Conservation (phyloP, 2,113 vertebrate genomes). For the Oreotrochilus melanogaster region DNA sequence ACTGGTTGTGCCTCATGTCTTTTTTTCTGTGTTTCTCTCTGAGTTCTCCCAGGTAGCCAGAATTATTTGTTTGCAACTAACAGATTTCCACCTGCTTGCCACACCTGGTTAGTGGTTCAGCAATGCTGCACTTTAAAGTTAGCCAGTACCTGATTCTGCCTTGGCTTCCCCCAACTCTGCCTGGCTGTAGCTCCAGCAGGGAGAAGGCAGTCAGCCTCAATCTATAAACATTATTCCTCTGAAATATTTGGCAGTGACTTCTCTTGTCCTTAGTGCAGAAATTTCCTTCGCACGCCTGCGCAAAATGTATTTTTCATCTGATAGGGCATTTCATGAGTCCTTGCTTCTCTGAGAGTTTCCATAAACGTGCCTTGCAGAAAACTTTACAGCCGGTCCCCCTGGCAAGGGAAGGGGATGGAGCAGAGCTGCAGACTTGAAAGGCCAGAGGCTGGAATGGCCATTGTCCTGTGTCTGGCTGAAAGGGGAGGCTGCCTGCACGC, state of each 20-base stretch:
- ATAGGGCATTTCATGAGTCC: not conserved
- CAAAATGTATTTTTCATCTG: slow-evolving; percentile 33
- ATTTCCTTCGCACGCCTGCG: slow-evolving; percentile 9
- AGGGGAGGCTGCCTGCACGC: not conserved
- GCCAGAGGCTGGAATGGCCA: not conserved
- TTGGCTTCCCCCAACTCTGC: not conserved
- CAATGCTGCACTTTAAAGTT: not conserved
- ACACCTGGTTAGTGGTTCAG: slow-evolving; percentile 7
- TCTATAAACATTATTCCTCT: slow-evolving; percentile 8
- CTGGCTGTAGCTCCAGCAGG: not conserved
- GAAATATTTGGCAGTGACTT: slow-evolving; percentile 3
- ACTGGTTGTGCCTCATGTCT: not conserved
- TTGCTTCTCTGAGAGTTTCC: slow-evolving; percentile 8
- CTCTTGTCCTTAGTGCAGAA: not conserved
- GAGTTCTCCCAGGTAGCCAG: slow-evolving; percentile 4
- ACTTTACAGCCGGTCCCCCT: not conserved
- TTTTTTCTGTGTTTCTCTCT: not conserved
- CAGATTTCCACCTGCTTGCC: slow-evolving; percentile 20
- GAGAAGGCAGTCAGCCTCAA: not conserved
- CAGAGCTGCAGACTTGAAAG: not conserved
- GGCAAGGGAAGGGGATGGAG: not conserved
- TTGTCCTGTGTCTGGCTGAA: not conserved
- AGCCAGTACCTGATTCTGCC: not conserved
- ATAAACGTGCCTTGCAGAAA: not conserved
- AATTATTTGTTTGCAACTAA: slow-evolving; percentile 29